phyloP scores from a whole-genome alignment of 2,113 vertebrate genomes.

The Anseranas semipalmata region DNA sequence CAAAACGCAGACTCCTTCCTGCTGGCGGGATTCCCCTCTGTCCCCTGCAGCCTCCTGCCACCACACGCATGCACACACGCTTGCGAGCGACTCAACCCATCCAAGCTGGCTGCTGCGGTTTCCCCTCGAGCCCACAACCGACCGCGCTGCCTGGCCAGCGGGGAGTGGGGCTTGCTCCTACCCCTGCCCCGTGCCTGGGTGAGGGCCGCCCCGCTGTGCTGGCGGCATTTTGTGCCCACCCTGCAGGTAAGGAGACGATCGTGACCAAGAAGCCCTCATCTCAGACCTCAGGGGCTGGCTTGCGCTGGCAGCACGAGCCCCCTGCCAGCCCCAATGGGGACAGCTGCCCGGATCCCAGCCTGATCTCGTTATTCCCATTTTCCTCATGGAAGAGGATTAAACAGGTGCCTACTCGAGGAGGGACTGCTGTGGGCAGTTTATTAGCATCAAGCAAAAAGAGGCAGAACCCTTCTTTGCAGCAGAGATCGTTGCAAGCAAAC shows the following conservation, averaged over 20 bases:
- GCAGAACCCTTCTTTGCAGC: neutral
- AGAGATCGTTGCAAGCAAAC: neutral
- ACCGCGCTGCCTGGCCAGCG: accelerated
- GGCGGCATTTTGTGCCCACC: accelerated
- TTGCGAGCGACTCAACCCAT: accelerated
- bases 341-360: too few species aligned
- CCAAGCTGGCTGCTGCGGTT: accelerated
- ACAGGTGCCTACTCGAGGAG: neutral
- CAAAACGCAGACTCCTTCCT: accelerated
- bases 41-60: neutral
- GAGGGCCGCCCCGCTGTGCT: accelerated
- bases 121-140: accelerated
- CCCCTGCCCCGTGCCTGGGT: accelerated
- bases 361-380: neutral
- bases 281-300: neutral
- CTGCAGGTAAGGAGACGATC: accelerated
- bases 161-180: neutral
- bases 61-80: accelerated
- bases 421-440: neutral
- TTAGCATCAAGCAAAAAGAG: neutral
- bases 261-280: accelerated
- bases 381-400: neutral
- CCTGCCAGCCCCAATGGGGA: neutral
- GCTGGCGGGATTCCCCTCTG: neutral
- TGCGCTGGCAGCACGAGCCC: accelerated